Base-by-base conservation (phyloP, 2,888 invertebrate genomes). In the Sesia apiformis region DNA sequence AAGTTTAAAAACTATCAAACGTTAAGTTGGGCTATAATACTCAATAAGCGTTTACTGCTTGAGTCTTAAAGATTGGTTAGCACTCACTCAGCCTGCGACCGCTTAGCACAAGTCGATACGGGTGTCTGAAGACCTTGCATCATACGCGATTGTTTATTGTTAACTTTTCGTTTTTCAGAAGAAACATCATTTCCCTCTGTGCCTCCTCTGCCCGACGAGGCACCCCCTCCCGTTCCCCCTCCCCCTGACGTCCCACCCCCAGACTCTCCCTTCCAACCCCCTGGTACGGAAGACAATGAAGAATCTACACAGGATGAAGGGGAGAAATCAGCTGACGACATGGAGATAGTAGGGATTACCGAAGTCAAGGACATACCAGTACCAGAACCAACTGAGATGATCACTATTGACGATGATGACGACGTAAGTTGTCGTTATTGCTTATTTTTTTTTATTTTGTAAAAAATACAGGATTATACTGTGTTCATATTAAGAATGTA, bases 131-230 rank as follows among this genome's bases (percentile, higher is more conserved):
- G 23, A 23, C 23, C 23, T 23, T 23, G 23, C 23, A 23, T 23
- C 23, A 23, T 23, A 23, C 2, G 23, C 23, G 23, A 23, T 23
- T 23, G 23, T 23, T 23, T 23, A 23, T 2, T 23, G n/a, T n/a
- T n/a, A n/a, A n/a, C n/a, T 23, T 23, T 23, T 23, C 23, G 23
- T 23, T 2, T 23, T 23, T 23, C 46, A 46, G 46, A 46, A 88
- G 88, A 87, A 65, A 60, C 62, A 39, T 64, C 73, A 40, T 89
- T 89, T 57, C 84, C 87, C 3, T 84, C 82, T 2, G 78, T 84
- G 4, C 90, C 90, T 0, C 88, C 89, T 0, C 67, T 90, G 3
- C 90, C 90, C 0, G 89, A 87, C 58, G 84, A 90, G 40, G 84
- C 79, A 4, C 84, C 84, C 3, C 80, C 79, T 0, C 78, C 77